These are phyloP conservation scores for Mormyrus lacerda DNA, from an alignment of 2,113 vertebrate species.

Conservation along the genomic window DNA sequence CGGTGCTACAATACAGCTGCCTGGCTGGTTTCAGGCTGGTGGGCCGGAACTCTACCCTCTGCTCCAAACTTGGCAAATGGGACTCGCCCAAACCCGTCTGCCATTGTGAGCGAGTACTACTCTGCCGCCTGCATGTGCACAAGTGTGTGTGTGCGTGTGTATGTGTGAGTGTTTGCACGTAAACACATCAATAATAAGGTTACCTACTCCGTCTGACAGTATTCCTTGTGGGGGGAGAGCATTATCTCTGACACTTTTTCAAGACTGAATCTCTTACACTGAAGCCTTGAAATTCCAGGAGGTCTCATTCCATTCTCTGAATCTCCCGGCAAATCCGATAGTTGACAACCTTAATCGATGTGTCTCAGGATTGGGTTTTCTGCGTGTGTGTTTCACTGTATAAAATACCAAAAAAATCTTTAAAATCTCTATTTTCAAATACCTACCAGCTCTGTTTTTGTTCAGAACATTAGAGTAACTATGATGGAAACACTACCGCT, in stretches of 20 bases:
- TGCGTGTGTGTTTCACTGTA: neutral
- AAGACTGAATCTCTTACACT: neutral
- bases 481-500: neutral
- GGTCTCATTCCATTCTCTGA: neutral
- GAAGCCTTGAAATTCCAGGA: neutral
- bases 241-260: neutral
- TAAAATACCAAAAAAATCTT: neutral
- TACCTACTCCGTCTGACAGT: neutral
- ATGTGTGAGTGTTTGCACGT: constrained; percentile 13
- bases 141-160: neutral
- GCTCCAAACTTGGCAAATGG: constrained; percentile 83
- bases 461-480: neutral
- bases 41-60: constrained; percentile 73
- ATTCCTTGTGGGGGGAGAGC: neutral
- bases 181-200: neutral
- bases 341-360: neutral
- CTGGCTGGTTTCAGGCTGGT: constrained; percentile 77
- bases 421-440: neutral
- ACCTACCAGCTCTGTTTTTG: neutral
- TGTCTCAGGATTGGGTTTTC: neutral
- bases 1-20: constrained; percentile 75
- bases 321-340: neutral
- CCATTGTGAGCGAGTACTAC: constrained; percentile 64
- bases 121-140: neutral
- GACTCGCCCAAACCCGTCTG: constrained; percentile 79